phyloP scores from a whole-genome alignment of 2,888 invertebrate genomes.

The Tineola bisselliella region DNA sequence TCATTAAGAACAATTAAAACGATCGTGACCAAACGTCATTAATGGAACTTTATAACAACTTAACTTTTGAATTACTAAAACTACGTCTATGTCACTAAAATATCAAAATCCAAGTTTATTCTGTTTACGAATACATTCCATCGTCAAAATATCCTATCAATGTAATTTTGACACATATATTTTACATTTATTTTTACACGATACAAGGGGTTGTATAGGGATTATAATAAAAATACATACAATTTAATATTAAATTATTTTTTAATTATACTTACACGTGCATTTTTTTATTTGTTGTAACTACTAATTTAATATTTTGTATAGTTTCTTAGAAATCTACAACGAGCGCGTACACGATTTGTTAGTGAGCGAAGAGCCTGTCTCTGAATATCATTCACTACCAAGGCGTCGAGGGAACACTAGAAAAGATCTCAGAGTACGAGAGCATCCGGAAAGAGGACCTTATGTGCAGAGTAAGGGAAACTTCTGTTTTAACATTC shows the following conservation, averaged over 20 bases:
- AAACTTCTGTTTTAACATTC: too few species aligned
- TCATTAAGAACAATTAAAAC: slow-evolving; percentile 4
- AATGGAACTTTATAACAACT: background rate
- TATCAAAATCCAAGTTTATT: background rate
- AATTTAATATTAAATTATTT: too few species aligned
- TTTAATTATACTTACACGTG: too few species aligned
- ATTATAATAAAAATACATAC: too few species aligned
- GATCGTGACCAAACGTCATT: slow-evolving; percentile 10
- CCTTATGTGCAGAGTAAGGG: slow-evolving; percentile 83
- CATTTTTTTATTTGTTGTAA: too few species aligned
- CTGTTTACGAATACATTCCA: too few species aligned
- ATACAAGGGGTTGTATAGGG: too few species aligned
- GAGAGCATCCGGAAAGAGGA: slow-evolving; percentile 81
- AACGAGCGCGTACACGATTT: slow-evolving; percentile 79
- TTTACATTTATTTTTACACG: too few species aligned
- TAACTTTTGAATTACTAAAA: background rate
- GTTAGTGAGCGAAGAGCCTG: slow-evolving; percentile 50
- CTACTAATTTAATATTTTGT: slow-evolving; percentile 10
- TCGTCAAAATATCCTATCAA: too few species aligned
- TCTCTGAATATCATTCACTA: slow-evolving; percentile 64
- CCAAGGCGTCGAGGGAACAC: slow-evolving; percentile 47
- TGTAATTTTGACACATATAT: too few species aligned
- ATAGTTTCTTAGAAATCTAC: slow-evolving; percentile 71
- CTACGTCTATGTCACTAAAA: background rate
- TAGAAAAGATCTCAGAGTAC: slow-evolving; percentile 70